A percentile compares a stretch with the other conserved stretches of the same genome.
These are phyloP conservation scores for Papilio helenus DNA, from an alignment of 1,140 invertebrate genomes.

Conservation along the genomic window DNA sequence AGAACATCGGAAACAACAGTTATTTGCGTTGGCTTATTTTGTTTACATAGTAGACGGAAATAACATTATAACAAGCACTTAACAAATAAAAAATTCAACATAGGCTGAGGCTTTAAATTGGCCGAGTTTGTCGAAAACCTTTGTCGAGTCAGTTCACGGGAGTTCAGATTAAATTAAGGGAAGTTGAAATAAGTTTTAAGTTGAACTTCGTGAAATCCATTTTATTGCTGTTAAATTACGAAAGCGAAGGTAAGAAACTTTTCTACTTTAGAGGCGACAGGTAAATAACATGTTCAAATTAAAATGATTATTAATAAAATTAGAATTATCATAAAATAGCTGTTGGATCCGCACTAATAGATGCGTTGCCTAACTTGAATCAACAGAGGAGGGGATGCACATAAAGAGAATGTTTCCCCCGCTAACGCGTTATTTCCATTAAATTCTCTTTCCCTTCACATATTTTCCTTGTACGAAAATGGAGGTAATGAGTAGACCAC, in stretches of 20 bases:
- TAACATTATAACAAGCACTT: slow-evolving; percentile 21
- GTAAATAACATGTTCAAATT: not conserved
- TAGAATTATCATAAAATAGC: no score
- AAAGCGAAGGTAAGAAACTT: slow-evolving; percentile 8
- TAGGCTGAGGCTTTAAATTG: slow-evolving; percentile 9
- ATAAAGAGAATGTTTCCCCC: no score
- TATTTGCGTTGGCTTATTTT: not conserved
- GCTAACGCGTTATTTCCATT: no score
- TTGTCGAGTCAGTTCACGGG: slow-evolving; percentile 9
- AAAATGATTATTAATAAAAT: not conserved
- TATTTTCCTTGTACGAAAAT: no score
- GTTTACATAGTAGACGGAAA: slow-evolving; percentile 1
- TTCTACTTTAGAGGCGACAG: not conserved
- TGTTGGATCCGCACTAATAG: no score
- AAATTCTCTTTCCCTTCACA: no score
- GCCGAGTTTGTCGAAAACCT: slow-evolving; percentile 6
- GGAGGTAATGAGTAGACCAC: no score
- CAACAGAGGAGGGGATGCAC: no score
- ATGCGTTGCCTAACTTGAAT: no score
- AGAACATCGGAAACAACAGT: not conserved
- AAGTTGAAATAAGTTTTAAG: slow-evolving; percentile 24
- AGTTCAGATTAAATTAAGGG: slow-evolving; percentile 27
- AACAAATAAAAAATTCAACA: slow-evolving; percentile 8
- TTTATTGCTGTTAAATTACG: slow-evolving; percentile 21
- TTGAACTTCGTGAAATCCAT: slow-evolving; percentile 14